phyloP scores from a whole-genome alignment of 2,113 vertebrate species.

The Leptodactylus fuscus region DNA sequence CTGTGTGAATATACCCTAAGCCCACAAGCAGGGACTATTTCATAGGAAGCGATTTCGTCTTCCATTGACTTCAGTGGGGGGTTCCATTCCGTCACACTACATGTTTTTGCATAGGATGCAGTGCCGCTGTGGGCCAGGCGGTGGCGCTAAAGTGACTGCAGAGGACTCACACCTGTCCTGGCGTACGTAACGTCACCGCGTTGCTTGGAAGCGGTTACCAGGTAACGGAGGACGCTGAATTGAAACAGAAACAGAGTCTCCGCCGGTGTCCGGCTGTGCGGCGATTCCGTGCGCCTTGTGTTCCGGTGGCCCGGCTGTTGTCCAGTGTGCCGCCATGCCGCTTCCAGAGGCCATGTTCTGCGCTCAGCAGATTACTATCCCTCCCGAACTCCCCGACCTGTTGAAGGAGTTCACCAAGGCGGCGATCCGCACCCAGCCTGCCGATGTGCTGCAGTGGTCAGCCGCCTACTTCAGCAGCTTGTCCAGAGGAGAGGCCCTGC shows the following conservation, averaged over 20 bases:
- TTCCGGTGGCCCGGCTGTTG: background rate
- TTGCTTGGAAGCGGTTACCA: background rate
- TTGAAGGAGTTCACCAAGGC: conserved; percentile 94
- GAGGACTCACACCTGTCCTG: background rate
- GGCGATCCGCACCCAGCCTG: conserved; percentile 89
- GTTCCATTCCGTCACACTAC: too few relatives aligned
- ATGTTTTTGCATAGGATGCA: too few relatives aligned
- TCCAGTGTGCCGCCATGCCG: conserved; percentile 78
- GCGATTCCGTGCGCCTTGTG: too few relatives aligned
- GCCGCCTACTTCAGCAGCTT: conserved; percentile 88
- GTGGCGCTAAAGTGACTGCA: background rate
- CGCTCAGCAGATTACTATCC: conserved; percentile 90
- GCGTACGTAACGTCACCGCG: background rate
- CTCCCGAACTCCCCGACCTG: conserved; percentile 84
- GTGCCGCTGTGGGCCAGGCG: background rate
- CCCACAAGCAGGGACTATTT: too few relatives aligned
- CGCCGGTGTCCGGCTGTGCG: too few relatives aligned
- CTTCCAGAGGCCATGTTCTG: conserved; percentile 87
- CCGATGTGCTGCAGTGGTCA: conserved; percentile 87
- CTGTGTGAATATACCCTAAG: too few relatives aligned
- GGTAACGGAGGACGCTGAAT: background rate
- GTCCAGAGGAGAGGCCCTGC: conserved; percentile 82
- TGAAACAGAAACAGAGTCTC: background rate
- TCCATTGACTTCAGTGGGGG: too few relatives aligned
- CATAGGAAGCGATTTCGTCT: too few relatives aligned